These are phyloP conservation scores for Argyresthia albistria DNA, from an alignment of 2,888 invertebrate genomes.

Conservation along the genomic window DNA sequence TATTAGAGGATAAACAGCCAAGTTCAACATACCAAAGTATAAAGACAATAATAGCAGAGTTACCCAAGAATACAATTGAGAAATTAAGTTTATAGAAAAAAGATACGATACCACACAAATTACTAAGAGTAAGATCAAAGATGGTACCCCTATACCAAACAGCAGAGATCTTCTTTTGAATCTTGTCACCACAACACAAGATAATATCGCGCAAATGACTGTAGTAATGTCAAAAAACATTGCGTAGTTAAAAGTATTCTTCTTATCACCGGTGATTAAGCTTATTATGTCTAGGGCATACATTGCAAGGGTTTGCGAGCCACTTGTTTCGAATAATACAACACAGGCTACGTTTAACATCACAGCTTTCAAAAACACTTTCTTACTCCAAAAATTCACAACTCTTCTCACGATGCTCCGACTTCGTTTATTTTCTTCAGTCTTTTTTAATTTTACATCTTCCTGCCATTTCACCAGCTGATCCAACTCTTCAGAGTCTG, in stretches of 20 bases:
- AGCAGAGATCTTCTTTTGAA: neutral
- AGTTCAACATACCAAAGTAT: neutral
- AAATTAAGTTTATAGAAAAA: neutral
- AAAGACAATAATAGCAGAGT: neutral
- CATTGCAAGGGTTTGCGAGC: neutral
- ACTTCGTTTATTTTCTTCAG: neutral
- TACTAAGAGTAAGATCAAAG: neutral
- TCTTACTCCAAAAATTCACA: neutral
- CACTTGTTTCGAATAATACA: neutral
- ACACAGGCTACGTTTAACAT: neutral
- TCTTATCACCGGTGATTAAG: neutral
- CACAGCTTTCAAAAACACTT: neutral
- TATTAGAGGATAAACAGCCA: too few species aligned
- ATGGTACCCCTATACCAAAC: neutral
- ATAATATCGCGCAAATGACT: neutral
- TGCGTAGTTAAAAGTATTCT: neutral
- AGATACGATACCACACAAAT: neutral
- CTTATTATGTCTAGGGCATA: neutral
- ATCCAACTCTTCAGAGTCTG: neutral
- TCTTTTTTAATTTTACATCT: neutral
- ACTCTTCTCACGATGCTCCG: neutral
- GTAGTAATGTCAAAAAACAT: neutral
- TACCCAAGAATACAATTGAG: neutral
- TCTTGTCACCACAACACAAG: neutral
- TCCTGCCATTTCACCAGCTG: neutral